Evolutionary conservation across 2,113 vertebrate species (phyloP).

Genomic region (Abramis brama): DNA sequence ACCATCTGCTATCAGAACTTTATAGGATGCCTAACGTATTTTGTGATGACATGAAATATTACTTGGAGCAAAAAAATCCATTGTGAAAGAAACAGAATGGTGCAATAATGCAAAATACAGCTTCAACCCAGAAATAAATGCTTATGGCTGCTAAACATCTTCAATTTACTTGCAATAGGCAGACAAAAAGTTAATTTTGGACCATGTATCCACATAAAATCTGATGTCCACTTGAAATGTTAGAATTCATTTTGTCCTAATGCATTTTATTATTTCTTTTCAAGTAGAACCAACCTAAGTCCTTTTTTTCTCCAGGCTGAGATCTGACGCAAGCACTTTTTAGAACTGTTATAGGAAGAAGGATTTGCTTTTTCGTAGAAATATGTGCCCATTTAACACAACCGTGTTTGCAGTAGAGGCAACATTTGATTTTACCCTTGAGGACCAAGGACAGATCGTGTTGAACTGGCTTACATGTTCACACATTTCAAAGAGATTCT

Average conservation of each 20-base stretch:
- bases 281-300: background rate
- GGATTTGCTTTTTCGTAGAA: background rate
- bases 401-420: background rate
- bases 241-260: background rate
- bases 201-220: background rate
- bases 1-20: no score
- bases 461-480: background rate
- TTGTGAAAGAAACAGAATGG: background rate
- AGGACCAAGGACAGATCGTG: constrained; percentile 1
- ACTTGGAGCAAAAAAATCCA: background rate
- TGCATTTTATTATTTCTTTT: background rate
- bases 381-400: constrained; percentile 6
- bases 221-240: background rate
- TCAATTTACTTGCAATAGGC: background rate
- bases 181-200: background rate
- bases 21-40: background rate
- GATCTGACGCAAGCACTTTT: constrained; percentile 27
- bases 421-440: background rate
- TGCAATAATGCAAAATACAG: background rate
- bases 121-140: background rate
- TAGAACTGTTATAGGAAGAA: background rate
- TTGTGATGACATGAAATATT: background rate
- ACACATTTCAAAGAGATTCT: constrained; percentile 1
- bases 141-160: background rate
- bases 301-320: background rate